Evolutionary conservation across 2,888 invertebrate genomes (phyloP).

Genomic region (Pheosia gnoma): DNA sequence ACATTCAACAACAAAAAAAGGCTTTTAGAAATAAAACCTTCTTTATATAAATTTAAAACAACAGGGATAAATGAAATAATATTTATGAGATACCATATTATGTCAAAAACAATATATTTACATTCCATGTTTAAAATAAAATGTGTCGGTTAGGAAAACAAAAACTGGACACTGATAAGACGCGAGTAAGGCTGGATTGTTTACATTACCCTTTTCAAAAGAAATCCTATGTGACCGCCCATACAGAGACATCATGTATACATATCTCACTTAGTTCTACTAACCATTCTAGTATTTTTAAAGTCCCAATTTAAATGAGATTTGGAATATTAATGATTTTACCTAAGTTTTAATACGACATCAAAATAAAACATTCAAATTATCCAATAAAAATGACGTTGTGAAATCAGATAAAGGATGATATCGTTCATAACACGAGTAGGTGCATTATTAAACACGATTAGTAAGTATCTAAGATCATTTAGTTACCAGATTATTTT

Average conservation of each 20-base stretch:
- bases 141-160: constrained; percentile 29
- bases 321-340: neutral
- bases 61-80: neutral
- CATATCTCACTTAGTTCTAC: constrained; percentile 6
- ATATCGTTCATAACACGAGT: no score
- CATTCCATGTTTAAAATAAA: constrained; percentile 13
- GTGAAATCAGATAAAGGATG: no score
- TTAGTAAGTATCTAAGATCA: no score
- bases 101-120: neutral
- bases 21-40: no score
- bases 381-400: no score
- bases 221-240: constrained; percentile 36
- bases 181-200: constrained; percentile 40
- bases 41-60: neutral
- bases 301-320: neutral
- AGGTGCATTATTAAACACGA: neutral
- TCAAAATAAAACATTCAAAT: no score
- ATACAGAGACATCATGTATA: constrained; percentile 19
- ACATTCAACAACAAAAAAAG: no score
- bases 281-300: neutral
- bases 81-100: neutral
- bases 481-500: neutral
- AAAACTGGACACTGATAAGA: constrained; percentile 46
- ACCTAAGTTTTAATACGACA: no score
- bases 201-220: constrained; percentile 50